Conservation (phyloP, 2,888 invertebrate species). For the Trissonchulus latispiculum region DNA sequence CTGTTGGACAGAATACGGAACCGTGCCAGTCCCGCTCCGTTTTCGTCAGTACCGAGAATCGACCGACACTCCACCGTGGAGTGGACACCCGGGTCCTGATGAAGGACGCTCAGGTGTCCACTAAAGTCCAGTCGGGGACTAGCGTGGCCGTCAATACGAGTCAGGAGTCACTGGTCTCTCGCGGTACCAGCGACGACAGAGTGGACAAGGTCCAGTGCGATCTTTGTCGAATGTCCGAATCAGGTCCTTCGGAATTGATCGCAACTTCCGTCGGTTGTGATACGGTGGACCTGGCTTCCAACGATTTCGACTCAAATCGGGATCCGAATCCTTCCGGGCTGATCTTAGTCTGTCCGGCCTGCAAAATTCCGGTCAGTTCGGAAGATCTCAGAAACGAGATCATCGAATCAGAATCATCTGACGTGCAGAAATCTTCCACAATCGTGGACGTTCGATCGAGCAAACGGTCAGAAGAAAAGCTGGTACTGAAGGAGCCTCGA, state of each 20-base stretch:
- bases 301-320: no score
- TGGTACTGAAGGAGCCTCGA: constrained; percentile 23
- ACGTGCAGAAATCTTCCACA: neutral
- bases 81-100: neutral
- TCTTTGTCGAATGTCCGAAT: neutral
- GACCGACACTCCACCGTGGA: neutral
- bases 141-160: neutral
- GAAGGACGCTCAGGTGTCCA: neutral
- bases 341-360: neutral
- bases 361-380: neutral
- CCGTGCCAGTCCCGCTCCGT: no score
- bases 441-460: no score
- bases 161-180: neutral
- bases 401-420: neutral
- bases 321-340: neutral
- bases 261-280: neutral
- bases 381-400: neutral
- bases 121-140: neutral
- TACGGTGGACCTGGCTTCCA: no score
- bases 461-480: neutral
- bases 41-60: neutral
- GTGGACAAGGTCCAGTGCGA: neutral
- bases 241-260: neutral
- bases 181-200: neutral
- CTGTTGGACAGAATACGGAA: no score